Evolutionary conservation across 2,113 vertebrate genomes (phyloP), one percentile per base, ranked within the genome.

Genomic region (Centropristis striata): DNA sequence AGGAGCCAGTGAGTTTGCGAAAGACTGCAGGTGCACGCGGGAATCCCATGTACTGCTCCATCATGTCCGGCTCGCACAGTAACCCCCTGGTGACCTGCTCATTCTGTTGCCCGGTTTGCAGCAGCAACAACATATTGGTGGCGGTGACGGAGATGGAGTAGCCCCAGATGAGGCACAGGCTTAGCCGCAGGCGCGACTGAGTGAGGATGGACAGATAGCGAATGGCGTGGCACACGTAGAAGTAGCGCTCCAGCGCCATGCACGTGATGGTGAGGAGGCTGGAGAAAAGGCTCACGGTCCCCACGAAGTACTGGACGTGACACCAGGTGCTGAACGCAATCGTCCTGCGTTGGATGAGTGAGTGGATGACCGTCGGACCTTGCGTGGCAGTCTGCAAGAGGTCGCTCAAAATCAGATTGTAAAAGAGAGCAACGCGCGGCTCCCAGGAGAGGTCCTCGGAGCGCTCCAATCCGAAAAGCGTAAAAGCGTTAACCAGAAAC

Each of bases 191-290:
- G 9, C 93, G 73, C 46, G 21, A 25, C 5, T 37, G 41, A 15
- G 88, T 92, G 50, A 94, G 49, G 36, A 93, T 86, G 6, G 58
- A 63, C 51, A 88, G 11, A 36, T 94, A 93, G 44, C 58, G 81
- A 69, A 92, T 91, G 60, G 91, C 86, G 12, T 86, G 88, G 51
- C 92, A 94, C 39, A 94, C 87, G 49, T 88, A 93, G 49, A 94
- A 3, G 64, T 94, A 94, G 15, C 90, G 87, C 84, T 93, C 93
- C 50, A 94, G 37, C 0, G 93, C 90, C 93, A 94, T 93, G 72
- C 80, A 87, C 10, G 88, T 93, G 78, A 94, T 84, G 42, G 86
- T 92, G 42, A 87, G 8, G 0, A 94, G 60, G 25, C 88, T 88
- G 70, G 73, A 84, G 65, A 91, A 91, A 15, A 93, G 37, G 53